Evolutionary conservation across 1,140 invertebrate species (phyloP).

Genomic region (Stratiolaelaps scimitus): DNA sequence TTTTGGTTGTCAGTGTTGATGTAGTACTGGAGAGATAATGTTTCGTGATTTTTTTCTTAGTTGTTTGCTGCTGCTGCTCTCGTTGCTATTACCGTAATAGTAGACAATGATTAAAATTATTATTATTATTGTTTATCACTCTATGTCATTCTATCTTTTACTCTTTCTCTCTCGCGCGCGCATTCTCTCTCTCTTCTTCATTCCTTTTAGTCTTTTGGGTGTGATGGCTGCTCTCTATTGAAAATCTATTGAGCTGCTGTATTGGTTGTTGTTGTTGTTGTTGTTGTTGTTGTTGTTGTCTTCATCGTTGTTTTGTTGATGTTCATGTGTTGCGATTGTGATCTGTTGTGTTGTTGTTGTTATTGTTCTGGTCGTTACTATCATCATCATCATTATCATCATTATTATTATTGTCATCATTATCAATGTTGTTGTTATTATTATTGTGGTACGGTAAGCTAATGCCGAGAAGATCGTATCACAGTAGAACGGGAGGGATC

Average conservation of each 20-base stretch:
- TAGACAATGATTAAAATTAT: neutral
- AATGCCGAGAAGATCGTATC: slow-evolving; percentile 29
- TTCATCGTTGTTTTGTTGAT: neutral
- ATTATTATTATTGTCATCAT: neutral
- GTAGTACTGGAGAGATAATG: neutral
- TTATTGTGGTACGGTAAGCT: slow-evolving; percentile 27
- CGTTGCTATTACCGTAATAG: neutral
- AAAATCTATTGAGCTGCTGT: neutral
- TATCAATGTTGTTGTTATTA: neutral
- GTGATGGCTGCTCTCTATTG: slow-evolving; percentile 13
- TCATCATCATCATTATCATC: neutral
- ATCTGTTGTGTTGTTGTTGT: neutral
- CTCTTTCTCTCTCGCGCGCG: neutral
- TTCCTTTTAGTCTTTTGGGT: neutral
- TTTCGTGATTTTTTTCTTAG: neutral
- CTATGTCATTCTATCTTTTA: neutral
- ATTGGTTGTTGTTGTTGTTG: slow-evolving; percentile 8
- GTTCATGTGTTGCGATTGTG: neutral
- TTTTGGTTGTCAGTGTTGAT: neutral
- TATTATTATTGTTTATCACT: too few relatives aligned
- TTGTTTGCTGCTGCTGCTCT: neutral
- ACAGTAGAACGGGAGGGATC: slow-evolving; percentile 28
- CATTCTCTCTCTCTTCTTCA: neutral
- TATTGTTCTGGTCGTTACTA: neutral
- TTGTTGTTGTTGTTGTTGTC: slow-evolving; percentile 5